Evolutionary conservation across 2,797 vertebrate species (phyloP).

Genomic region (Balearica regulorum): DNA sequence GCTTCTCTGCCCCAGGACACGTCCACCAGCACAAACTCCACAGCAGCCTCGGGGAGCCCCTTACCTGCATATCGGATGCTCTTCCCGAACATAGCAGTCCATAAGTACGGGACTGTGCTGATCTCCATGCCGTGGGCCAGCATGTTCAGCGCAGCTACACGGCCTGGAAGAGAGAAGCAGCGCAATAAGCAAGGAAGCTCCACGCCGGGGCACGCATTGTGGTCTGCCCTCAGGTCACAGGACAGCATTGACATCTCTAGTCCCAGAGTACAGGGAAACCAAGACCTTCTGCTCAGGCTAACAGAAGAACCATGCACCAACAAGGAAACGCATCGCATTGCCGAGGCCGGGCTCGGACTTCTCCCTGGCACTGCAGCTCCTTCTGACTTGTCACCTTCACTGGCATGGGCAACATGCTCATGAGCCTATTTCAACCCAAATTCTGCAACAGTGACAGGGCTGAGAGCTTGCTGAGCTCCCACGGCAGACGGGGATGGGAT

Average conservation of each 20-base stretch:
- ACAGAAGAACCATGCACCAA: background rate
- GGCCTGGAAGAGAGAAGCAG: conserved; percentile 73
- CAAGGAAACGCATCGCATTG: fast-evolving
- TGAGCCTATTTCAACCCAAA: background rate
- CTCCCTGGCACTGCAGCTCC: background rate
- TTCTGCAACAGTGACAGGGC: background rate
- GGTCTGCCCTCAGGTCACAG: background rate
- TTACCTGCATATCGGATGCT: conserved; percentile 93
- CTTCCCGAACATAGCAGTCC: conserved; percentile 98
- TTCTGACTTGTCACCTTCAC: background rate
- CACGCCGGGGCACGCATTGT: fast-evolving
- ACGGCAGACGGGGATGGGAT: background rate
- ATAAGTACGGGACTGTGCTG: conserved; percentile 92
- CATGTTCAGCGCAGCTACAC: conserved; percentile 92
- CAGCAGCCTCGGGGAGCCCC: background rate
- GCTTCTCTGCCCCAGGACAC: background rate
- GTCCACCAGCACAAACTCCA: background rate
- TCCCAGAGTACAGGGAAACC: background rate
- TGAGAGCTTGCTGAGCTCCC: background rate
- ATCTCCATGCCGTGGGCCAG: conserved; percentile 88
- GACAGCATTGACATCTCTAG: background rate
- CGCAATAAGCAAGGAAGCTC: background rate
- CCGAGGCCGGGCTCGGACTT: background rate
- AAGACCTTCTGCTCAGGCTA: background rate
- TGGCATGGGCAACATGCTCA: fast-evolving